These are phyloP conservation scores for Pterocles gutturalis DNA, from an alignment of 2,113 vertebrate species.

Conservation along the genomic window DNA sequence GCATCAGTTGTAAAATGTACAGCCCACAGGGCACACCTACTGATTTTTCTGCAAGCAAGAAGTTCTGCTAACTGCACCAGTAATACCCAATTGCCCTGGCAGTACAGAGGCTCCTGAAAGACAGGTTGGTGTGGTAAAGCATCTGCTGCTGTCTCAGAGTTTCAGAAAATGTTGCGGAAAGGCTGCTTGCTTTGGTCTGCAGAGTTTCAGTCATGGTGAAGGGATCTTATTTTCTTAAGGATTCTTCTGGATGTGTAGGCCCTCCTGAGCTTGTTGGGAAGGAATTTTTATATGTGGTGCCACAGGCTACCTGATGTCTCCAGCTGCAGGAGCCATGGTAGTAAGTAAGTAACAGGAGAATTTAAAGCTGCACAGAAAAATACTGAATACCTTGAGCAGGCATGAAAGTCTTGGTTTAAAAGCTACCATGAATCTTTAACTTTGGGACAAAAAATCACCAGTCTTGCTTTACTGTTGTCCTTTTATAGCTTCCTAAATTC, in stretches of 20 bases:
- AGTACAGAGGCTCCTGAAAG: neutral
- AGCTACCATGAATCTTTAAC: neutral
- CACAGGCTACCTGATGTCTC: neutral
- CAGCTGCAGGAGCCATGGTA: neutral
- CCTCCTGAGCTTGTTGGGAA: neutral
- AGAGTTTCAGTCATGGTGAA: neutral
- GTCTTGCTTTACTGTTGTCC: neutral
- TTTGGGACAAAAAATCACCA: neutral
- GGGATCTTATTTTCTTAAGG: neutral
- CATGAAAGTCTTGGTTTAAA: neutral
- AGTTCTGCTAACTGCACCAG: neutral
- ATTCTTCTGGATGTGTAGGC: neutral
- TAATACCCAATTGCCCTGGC: neutral
- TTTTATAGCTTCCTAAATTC: neutral
- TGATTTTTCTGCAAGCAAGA: neutral
- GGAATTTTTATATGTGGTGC: neutral
- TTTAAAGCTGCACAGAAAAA: neutral
- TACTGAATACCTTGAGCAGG: neutral
- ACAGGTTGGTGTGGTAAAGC: neutral
- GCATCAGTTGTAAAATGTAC: neutral
- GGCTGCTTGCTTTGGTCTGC: neutral
- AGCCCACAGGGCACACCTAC: neutral
- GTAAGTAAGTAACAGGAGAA: neutral
- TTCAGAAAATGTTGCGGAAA: neutral
- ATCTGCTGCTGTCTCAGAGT: neutral